Conservation (phyloP, 1,140 invertebrate genomes). For the Elysia chlorotica region DNA sequence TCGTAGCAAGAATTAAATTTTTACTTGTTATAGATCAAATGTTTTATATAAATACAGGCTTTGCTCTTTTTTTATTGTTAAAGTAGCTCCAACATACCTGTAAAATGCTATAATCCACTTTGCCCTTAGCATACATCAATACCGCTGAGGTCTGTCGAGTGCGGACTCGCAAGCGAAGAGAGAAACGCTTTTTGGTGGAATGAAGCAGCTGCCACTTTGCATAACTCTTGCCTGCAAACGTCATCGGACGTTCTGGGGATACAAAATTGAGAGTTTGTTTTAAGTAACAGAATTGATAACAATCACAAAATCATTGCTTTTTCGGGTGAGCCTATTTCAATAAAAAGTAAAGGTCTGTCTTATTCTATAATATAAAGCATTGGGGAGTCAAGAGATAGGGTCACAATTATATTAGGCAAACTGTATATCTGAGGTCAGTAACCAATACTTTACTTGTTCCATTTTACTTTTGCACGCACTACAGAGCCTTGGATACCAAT, state of each 20-base stretch:
- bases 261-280: neutral
- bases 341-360: too few relatives aligned
- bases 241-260: constrained; percentile 68
- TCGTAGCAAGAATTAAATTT: too few relatives aligned
- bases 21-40: too few relatives aligned
- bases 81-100: too few relatives aligned
- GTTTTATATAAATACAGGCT: too few relatives aligned
- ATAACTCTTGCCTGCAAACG: constrained; percentile 84
- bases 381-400: too few relatives aligned
- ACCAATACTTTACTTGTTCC: neutral
- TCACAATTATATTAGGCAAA: neutral
- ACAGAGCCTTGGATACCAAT: too few relatives aligned
- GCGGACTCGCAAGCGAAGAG: constrained; percentile 78
- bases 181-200: constrained; percentile 79
- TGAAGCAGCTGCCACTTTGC: constrained; percentile 76
- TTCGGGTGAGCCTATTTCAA: too few relatives aligned
- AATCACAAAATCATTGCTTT: too few relatives aligned
- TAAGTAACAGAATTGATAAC: too few relatives aligned
- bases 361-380: too few relatives aligned
- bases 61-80: too few relatives aligned
- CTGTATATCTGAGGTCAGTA: neutral
- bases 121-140: constrained; percentile 83
- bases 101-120: constrained; percentile 86
- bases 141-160: constrained; percentile 85
- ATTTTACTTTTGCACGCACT: neutral